Base-by-base conservation (phyloP, 2,888 invertebrate genomes). In the Macropis europaea region DNA sequence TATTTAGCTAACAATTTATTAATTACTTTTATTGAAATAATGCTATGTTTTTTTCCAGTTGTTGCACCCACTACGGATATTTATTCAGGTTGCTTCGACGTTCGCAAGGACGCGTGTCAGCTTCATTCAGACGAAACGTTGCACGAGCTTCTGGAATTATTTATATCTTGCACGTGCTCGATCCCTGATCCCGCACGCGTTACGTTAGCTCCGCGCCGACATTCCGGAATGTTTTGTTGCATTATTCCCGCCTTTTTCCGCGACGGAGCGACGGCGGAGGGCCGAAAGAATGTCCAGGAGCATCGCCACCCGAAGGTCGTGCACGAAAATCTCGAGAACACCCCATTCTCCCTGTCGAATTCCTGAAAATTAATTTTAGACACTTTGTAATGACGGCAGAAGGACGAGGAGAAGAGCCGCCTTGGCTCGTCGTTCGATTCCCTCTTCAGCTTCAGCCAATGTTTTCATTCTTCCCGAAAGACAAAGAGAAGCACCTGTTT, bases 121-220 rank as follows among this genome's bases (percentile, higher is more conserved):
- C 45, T 72, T 57, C 50, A 50, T 62, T 60, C 57, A 38, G 6
- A 36, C 36, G 52, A 26, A 24, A 56, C 13, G 4, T 17, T 22
- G 50, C 61, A 40, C 32, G 67, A 53, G 30, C 40, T 69, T 42
- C 63, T 73, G 63, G 73, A 82, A 80, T 79, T 83, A 83, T 83
- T 83, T 78, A 83, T 83, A 83, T 79, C 73, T 24, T 53, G 36
- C 64, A 76, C 71, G 73, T 68, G 73, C 62, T 50, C 53, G 60
- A 68, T 11, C 52, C 38, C 43, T 62, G 74, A 69, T 76, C 54
- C 47, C 60, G n/a, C n/a, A 50, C 22, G 69, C 54, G 69, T 80
- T 81, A 76, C 73, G 66, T 75, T 77, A 79, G 67, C 61, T 73
- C 74, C 74, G 66, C 61, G 32, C 32, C 47, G 63, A 26, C 53